Conservation (phyloP, 1,140 invertebrate genomes). For the Aphelenchoides besseyi region DNA sequence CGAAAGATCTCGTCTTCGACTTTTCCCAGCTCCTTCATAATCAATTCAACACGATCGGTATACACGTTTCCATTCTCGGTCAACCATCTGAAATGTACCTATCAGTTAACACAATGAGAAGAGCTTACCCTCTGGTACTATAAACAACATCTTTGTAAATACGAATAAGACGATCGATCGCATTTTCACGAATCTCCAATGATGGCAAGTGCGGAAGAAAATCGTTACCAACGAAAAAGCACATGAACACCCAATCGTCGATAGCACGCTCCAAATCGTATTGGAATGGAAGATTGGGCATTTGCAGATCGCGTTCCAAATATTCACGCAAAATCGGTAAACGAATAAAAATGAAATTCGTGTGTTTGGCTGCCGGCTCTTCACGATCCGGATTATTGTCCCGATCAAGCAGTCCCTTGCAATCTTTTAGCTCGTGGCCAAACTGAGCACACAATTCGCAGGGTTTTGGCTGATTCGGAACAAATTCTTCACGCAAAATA, state of each 20-base stretch:
- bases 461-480: conserved; percentile 88
- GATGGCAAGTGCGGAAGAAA: conserved; percentile 97
- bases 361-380: conserved; percentile 55
- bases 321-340: conserved; percentile 91
- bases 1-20: conserved; percentile 97
- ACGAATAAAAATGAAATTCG: conserved; percentile 68
- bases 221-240: conserved; percentile 99
- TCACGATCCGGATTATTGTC: conserved; percentile 51
- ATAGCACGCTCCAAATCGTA: conserved; percentile 74
- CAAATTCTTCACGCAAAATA: conserved; percentile 86
- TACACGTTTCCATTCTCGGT: conserved; percentile 90
- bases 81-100: conserved; percentile 70
- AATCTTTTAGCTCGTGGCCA: conserved; percentile 94
- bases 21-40: conserved; percentile 79
- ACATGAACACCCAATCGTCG: conserved; percentile 99
- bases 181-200: conserved; percentile 93
- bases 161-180: conserved; percentile 87
- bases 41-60: conserved; percentile 84
- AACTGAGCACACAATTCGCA: conserved; percentile 94
- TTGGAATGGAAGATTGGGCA: conserved; percentile 87
- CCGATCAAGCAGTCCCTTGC: conserved; percentile 69
- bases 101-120: conserved; percentile 18
- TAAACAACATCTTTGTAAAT: conserved; percentile 93
- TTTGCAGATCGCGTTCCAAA: conserved; percentile 80
- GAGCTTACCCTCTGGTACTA: conserved; percentile 65